Conservation (phyloP, 2,888 invertebrate genomes). For the Crossocerus cetratus region DNA sequence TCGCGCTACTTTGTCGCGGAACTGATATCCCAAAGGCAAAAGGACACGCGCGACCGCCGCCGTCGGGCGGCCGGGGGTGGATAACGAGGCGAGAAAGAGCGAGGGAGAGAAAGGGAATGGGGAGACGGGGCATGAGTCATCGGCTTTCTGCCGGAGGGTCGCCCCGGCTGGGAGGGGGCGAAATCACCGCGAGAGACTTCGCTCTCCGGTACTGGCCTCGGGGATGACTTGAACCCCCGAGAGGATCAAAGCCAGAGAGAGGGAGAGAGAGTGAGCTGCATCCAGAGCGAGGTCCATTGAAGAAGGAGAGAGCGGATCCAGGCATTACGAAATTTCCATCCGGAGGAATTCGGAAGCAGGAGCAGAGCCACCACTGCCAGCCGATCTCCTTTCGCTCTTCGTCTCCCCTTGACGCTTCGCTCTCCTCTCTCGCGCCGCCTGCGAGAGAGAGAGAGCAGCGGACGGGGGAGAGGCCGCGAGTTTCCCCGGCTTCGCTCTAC, state of each 20-base stretch:
- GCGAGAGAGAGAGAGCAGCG: too few species aligned
- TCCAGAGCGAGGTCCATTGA: neutral
- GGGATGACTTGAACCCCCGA: neutral
- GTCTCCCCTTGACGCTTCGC: neutral
- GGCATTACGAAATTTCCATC: conserved; percentile 3
- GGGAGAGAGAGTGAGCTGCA: neutral
- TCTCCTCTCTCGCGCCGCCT: too few species aligned
- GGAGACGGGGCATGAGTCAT: neutral
- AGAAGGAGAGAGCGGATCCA: neutral
- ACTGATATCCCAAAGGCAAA: too few species aligned
- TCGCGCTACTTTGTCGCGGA: too few species aligned
- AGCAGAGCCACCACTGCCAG: neutral
- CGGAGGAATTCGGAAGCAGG: neutral
- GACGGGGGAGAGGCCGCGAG: neutral
- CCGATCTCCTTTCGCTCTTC: conserved; percentile 14
- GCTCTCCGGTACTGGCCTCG: neutral
- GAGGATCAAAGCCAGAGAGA: neutral
- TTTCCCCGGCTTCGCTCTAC: conserved; percentile 26
- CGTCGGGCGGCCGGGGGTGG: neutral
- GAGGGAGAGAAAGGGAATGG: neutral
- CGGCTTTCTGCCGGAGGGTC: neutral
- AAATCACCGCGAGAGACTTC: neutral
- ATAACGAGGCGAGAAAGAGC: conserved; percentile 2
- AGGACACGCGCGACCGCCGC: neutral
- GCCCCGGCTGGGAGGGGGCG: neutral